A percentile compares a stretch with the other conserved stretches of the same genome.
These are phyloP conservation scores for Caenorhabditis remanei DNA, from an alignment of 1,140 invertebrate species.

Conservation along the genomic window DNA sequence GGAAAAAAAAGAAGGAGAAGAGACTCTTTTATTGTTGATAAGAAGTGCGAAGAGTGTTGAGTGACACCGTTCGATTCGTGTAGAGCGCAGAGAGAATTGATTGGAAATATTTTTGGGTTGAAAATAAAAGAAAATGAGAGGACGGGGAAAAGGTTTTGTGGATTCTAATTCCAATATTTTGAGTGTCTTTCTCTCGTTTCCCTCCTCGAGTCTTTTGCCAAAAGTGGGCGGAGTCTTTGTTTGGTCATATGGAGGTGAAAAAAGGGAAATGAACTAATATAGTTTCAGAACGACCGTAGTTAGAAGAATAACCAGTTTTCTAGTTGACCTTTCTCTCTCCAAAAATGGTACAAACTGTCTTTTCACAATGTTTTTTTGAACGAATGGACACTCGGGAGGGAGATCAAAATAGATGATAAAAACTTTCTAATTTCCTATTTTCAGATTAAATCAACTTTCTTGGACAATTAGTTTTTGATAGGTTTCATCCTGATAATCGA, in stretches of 20 bases:
- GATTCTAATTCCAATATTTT: conserved; percentile 27
- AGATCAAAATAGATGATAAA: too few species aligned
- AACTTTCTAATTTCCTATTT: too few species aligned
- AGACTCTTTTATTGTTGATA: not conserved
- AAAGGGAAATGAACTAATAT: too few species aligned
- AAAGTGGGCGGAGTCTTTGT: conserved; percentile 11
- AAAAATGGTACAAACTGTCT: too few species aligned
- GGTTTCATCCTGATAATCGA: too few species aligned
- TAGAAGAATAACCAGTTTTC: too few species aligned
- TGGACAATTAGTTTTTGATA: too few species aligned
- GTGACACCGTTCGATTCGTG: conserved; percentile 12
- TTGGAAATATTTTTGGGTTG: not conserved
- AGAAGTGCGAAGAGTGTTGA: not conserved
- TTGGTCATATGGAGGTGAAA: not conserved
- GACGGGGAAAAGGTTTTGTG: not conserved
- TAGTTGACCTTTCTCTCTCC: too few species aligned
- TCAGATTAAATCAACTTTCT: too few species aligned
- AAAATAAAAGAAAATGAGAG: not conserved
- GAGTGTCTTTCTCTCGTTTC: not conserved
- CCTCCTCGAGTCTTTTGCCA: not conserved
- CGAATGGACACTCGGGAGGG: too few species aligned
- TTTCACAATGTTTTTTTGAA: too few species aligned
- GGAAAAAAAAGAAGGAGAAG: not conserved
- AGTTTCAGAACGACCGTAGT: too few species aligned
- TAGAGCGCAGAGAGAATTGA: not conserved